Base-by-base conservation (phyloP, 2,113 vertebrate species). In the Callipepla squamata region DNA sequence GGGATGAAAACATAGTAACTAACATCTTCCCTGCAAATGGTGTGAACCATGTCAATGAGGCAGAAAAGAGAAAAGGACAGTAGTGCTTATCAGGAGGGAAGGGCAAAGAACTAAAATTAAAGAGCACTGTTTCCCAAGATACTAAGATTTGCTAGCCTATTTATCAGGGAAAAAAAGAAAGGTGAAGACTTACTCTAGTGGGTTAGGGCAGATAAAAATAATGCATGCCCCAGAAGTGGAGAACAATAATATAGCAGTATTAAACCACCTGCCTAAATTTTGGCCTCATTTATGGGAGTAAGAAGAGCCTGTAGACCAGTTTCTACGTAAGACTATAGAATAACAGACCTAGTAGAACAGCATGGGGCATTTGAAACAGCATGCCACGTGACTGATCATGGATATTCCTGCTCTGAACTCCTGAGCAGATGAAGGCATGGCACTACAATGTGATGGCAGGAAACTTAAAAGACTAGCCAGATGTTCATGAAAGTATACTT, bases 201-300 rank as follows among this genome's bases (percentile, higher is more conserved):
- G 18, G 8, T 63, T 90, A 67, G 62, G 65, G 28, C 34, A 83
- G 66, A 72, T 93, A 84, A 90, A 93, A 93, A 80, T 84, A 67
- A 61, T 72, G 36, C 6, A n/a, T 89, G 57, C 7, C 19, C 19
- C 65, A 81, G 30, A 77, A 83, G 44, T 30, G 13, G 44, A 63
- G 22, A 75, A 53, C 6, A 53, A 40, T 28, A 57, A 3, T 18
- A 40, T 13, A 40, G 40, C 0, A 1, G 8, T 95, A 55, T 20
- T 80, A 59, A 30, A 63, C 63, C 30, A 61, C 20, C 9, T 89
- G 40, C 59, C 42, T 58, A 68, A 45, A 84, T 78, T 75, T 80
- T 86, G 44, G 23, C n/a, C 13, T 90, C 22, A 53, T 95, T 68
- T 75, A 7, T 80, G 57, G 8, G 22, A 34, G 90, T 18, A 21